phyloP scores from a whole-genome alignment of 2,113 vertebrate genomes.

The Dipodomys stephensi region DNA sequence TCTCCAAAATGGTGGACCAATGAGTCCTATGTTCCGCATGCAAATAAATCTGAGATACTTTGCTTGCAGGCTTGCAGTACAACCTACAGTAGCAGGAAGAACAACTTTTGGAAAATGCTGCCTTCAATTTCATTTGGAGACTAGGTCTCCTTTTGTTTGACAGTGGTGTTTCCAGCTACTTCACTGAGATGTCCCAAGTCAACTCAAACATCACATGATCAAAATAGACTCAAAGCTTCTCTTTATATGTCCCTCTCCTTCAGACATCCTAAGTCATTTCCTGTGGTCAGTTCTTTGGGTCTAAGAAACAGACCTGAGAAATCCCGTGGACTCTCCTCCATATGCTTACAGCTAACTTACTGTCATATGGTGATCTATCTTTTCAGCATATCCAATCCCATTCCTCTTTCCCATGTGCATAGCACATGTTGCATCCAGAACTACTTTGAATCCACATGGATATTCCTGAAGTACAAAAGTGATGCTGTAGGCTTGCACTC shows the following conservation, averaged over 20 bases:
- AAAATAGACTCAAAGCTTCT: neutral
- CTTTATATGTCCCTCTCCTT: neutral
- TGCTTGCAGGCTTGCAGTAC: neutral
- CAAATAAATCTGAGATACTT: neutral
- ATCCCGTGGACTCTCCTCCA: fast-evolving
- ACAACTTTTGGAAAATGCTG: neutral
- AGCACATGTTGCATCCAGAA: neutral
- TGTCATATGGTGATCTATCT: neutral
- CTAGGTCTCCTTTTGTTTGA: neutral
- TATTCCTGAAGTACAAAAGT: neutral
- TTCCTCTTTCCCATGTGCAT: fast-evolving
- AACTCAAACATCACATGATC: too few species aligned
- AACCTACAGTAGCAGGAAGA: neutral
- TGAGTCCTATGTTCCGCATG: neutral
- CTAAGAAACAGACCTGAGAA: neutral
- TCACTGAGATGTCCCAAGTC: neutral
- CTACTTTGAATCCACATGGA: neutral
- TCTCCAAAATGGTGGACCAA: neutral
- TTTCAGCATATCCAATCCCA: neutral
- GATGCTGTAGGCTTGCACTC: neutral
- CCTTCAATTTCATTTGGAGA: neutral
- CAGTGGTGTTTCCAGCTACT: neutral
- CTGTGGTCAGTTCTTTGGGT: neutral
- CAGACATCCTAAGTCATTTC: neutral
- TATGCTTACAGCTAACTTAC: neutral